phyloP scores from a whole-genome alignment of 2,888 invertebrate species.

The Deroplatys truncata region DNA sequence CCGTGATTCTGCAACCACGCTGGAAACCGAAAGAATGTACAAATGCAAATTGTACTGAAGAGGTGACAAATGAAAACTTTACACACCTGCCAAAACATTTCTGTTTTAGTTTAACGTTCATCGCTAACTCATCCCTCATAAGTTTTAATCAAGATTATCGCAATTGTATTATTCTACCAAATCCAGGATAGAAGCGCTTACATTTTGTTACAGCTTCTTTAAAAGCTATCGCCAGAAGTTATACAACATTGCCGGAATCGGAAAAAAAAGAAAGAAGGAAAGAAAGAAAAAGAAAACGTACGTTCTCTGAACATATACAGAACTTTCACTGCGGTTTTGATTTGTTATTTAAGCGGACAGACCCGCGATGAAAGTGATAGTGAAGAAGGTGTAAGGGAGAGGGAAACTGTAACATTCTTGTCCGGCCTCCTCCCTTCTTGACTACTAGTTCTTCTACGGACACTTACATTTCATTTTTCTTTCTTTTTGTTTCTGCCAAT shows the following conservation, averaged over 20 bases:
- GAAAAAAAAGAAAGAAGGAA: not conserved
- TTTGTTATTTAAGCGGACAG: constrained; percentile 18
- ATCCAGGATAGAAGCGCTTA: not conserved
- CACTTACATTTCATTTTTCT: not conserved
- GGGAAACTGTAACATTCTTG: not conserved
- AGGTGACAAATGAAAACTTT: not conserved
- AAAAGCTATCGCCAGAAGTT: not conserved
- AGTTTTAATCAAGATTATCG: too few relatives aligned
- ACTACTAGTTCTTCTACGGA: constrained; percentile 1
- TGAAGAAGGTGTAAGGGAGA: not conserved
- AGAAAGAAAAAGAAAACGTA: not conserved
- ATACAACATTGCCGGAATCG: not conserved
- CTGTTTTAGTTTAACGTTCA: not conserved
- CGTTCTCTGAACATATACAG: not conserved
- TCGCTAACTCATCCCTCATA: too few relatives aligned
- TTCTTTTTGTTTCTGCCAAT: constrained; percentile 7
- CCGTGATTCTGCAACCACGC: not conserved
- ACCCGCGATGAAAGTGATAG: constrained; percentile 3
- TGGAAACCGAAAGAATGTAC: not conserved
- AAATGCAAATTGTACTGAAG: not conserved
- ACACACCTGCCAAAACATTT: not conserved
- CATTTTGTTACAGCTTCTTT: not conserved
- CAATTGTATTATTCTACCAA: not conserved
- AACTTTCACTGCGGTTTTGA: constrained; percentile 23
- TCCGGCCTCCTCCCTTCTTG: not conserved